A percentile compares a stretch with the other conserved stretches of the same genome.
Evolutionary conservation across 2,888 invertebrate species (phyloP).

Genomic region (Blastobasis lacticolella): DNA sequence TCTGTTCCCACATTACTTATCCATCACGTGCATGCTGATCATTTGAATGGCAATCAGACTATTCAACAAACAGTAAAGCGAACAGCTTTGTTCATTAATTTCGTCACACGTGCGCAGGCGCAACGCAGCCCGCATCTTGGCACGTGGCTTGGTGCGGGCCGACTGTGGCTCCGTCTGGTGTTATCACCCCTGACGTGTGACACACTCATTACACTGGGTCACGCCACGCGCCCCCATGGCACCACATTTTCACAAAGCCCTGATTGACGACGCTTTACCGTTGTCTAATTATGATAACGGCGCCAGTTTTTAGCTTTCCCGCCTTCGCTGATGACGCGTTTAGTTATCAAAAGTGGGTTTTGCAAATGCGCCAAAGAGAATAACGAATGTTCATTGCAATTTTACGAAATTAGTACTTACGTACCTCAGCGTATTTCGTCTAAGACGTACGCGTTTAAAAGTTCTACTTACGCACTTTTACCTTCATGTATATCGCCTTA

Average conservation of each 20-base stretch:
- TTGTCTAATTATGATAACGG: background rate
- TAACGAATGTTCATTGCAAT: too few relatives aligned
- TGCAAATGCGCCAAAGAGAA: too few relatives aligned
- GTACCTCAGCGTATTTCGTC: too few relatives aligned
- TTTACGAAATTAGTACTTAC: too few relatives aligned
- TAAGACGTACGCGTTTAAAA: too few relatives aligned
- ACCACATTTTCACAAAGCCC: constrained; percentile 52
- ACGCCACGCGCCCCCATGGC: constrained; percentile 47
- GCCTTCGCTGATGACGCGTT: background rate
- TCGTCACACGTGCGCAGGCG: constrained; percentile 14
- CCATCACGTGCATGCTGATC: too few relatives aligned
- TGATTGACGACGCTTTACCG: constrained; percentile 23
- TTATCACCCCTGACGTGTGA: constrained; percentile 43
- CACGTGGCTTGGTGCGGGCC: constrained; percentile 35
- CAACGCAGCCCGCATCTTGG: constrained; percentile 31
- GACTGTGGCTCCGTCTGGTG: constrained; percentile 13
- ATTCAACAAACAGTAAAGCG: constrained; percentile 3
- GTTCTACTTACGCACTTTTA: too few relatives aligned
- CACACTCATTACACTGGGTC: constrained; percentile 23
- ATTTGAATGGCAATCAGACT: too few relatives aligned
- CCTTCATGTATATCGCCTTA: too few relatives aligned
- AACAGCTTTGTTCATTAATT: constrained; percentile 20
- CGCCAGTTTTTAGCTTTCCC: background rate
- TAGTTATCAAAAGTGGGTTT: too few relatives aligned
- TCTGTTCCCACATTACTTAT: too few relatives aligned